Evolutionary conservation across 2,113 vertebrate species (phyloP), one percentile per base, ranked within the genome.

Genomic region (Saccopteryx bilineata): DNA sequence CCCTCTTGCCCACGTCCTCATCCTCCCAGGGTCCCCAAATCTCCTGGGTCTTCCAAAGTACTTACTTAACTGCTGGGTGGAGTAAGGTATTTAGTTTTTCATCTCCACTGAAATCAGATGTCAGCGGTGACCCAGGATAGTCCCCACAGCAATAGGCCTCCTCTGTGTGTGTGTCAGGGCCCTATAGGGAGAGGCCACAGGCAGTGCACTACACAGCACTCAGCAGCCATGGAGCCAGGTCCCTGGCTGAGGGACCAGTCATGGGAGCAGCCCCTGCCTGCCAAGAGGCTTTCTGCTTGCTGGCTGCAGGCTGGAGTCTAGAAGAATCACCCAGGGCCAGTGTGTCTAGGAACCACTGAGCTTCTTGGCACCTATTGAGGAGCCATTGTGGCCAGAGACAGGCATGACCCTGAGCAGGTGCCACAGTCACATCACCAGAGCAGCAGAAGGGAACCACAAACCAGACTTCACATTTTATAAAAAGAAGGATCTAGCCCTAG

Each of bases 181-280:
- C 31, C 17, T 14, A 7, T 46, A 18, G 6, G 17, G 54, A 4
- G 21, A 18, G 52, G 68, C 2, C 0, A 26, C 21, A 17, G 31
- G 33, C 82, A 1, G n/a, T n/a, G 46, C 2, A 4, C 52, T 17
- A 65, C 11, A 21, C 23, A 0, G 5, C 8, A 2, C 23, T 52
- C 46, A 13, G 90, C 60, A 23, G 63, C 63, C 0, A 31, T 1
- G 2, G 26, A 68, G 69, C 28, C 4, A 4, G 56, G 54, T 21
- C 79, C n/a, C 65, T 1, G 19, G 61, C 26, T 11, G 18, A 31
- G 39, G 17, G 26, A 24, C 50, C n/a, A 2, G n/a, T 63, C 23
- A 4, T 1, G 10, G 9, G 31, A n/a, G 19, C 28, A 26, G 54
- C 23, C 52, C 60, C 1, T 0, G 31, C 60, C 1, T 0, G 31